These are phyloP conservation scores for Linepithema humile DNA, from an alignment of 1,140 invertebrate species.

Conservation along the genomic window DNA sequence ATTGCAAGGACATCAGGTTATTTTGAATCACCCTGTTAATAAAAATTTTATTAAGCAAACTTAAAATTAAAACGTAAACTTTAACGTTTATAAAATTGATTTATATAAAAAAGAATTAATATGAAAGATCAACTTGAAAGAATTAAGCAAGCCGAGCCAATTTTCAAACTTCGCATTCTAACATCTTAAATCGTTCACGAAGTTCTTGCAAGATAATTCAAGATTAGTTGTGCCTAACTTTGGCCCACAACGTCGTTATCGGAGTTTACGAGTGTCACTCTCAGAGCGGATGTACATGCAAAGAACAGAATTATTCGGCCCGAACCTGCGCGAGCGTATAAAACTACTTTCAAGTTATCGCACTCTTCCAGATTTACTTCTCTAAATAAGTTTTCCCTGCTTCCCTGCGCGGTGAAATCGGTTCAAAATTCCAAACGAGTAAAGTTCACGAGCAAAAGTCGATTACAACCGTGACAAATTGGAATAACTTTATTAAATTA, in stretches of 20 bases:
- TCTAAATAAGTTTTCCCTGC: conserved; percentile 3
- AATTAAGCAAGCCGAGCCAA: not conserved
- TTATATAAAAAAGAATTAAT: not conserved
- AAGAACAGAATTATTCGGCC: not conserved
- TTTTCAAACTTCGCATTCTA: not conserved
- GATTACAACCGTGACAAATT: not conserved
- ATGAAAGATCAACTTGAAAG: not conserved
- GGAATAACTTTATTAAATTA: not conserved
- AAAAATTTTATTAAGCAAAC: not conserved
- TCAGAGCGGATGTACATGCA: not conserved
- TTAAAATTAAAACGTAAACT: not conserved
- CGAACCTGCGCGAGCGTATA: conserved; percentile 7
- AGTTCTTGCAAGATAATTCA: not conserved
- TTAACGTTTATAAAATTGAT: not conserved
- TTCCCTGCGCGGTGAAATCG: not conserved
- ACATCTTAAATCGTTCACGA: not conserved
- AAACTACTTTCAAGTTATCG: conserved; percentile 37
- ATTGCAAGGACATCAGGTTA: no score
- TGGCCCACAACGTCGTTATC: conserved; percentile 6
- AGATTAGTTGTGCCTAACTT: not conserved
- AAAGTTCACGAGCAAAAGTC: not conserved
- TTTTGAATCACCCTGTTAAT: no score
- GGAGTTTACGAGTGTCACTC: conserved; percentile 12
- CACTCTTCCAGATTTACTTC: not conserved
- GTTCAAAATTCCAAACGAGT: not conserved